A percentile compares a stretch with the other conserved stretches of the same genome.
Evolutionary conservation across 2,888 invertebrate species (phyloP).

Genomic region (Acanthosepion esculentum): DNA sequence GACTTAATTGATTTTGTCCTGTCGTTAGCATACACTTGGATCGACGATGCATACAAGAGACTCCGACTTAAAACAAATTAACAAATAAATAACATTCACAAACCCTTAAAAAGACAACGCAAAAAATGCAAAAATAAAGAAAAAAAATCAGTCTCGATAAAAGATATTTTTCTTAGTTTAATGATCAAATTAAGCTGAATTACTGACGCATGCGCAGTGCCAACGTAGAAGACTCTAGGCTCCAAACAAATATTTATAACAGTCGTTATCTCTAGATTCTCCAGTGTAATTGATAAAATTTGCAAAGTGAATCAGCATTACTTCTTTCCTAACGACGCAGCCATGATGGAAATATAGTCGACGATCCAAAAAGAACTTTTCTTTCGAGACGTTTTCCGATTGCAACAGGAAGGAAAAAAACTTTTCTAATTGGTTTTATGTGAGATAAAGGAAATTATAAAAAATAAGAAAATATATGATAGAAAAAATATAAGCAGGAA

Average conservation of each 20-base stretch:
- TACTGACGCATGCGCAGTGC: constrained; percentile 21
- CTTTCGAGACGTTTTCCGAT: background rate
- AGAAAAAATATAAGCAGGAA: background rate
- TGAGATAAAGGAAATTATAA: background rate
- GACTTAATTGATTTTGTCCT: background rate
- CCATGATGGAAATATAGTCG: constrained; percentile 33
- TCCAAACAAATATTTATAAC: constrained; percentile 23
- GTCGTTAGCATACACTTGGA: constrained; percentile 33
- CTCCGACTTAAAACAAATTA: background rate
- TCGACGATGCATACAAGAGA: background rate
- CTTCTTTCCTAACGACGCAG: constrained; percentile 4
- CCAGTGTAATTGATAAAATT: constrained; percentile 18
- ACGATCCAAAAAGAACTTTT: background rate
- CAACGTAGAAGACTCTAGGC: background rate
- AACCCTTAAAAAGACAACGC: background rate
- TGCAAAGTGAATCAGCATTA: constrained; percentile 33
- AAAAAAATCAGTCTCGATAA: background rate
- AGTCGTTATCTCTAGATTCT: constrained; percentile 22
- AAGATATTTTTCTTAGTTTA: constrained; percentile 33
- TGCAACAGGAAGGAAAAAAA: background rate
- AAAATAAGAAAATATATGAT: background rate
- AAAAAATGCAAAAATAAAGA: background rate
- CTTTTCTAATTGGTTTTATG: background rate
- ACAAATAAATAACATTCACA: constrained; percentile 15
- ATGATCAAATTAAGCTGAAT: constrained; percentile 33